These are phyloP conservation scores for Plagodis pulveraria DNA, from an alignment of 2,888 invertebrate species.

Conservation along the genomic window DNA sequence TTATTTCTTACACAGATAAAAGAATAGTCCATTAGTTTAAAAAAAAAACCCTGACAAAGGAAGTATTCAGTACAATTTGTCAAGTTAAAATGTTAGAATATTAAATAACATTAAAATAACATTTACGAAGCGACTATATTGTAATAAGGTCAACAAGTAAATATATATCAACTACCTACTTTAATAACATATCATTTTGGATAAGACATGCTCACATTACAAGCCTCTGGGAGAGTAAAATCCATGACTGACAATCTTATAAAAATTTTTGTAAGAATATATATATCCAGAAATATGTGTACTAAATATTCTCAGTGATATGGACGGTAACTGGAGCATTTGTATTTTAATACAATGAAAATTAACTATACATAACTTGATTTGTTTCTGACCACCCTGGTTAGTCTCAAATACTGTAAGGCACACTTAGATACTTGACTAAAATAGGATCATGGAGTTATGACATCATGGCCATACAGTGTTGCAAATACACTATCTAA, in stretches of 20 bases:
- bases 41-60: constrained; percentile 49
- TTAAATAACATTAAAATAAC: constrained; percentile 58
- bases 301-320: constrained; percentile 23
- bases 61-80: constrained; percentile 57
- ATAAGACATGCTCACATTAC: constrained; percentile 17
- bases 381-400: constrained; percentile 29
- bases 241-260: constrained; percentile 11
- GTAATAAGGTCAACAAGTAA: constrained; percentile 46
- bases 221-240: constrained; percentile 31
- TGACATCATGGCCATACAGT: constrained; percentile 42
- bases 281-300: constrained; percentile 1
- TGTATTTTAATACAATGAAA: constrained; percentile 19
- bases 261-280: constrained; percentile 7
- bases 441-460: constrained; percentile 53
- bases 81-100: constrained; percentile 54
- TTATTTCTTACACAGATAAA: constrained; percentile 31
- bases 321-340: constrained; percentile 36
- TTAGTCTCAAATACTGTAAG: constrained; percentile 38
- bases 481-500: constrained; percentile 28
- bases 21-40: constrained; percentile 43
- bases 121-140: constrained; percentile 48
- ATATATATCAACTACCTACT: constrained; percentile 18
- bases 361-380: constrained; percentile 17
- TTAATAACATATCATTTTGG: constrained; percentile 24
- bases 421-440: constrained; percentile 47